Evolutionary conservation across 2,797 vertebrate genomes (phyloP).

Genomic region (Danio albolineatus): DNA sequence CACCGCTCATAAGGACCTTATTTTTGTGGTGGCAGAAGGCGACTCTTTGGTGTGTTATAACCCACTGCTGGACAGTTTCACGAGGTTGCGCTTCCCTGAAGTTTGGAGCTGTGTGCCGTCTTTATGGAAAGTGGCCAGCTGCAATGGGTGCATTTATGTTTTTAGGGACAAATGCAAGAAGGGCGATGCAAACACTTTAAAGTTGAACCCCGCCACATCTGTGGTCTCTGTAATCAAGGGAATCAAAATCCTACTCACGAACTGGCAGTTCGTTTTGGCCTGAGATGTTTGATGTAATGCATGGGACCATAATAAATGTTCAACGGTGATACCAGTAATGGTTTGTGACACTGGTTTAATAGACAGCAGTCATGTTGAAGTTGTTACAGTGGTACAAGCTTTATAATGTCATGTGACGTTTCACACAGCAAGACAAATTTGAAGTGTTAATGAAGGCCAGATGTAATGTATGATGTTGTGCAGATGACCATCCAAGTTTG

Average conservation of each 20-base stretch:
- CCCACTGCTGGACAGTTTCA: conserved; percentile 96
- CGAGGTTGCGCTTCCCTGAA: conserved; percentile 93
- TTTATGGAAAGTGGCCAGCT: conserved; percentile 98
- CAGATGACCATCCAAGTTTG: background rate
- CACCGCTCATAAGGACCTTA: conserved; percentile 95
- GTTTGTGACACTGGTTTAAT: conserved; percentile 22
- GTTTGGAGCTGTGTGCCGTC: conserved; percentile 96
- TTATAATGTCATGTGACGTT: conserved; percentile 33
- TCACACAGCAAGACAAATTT: background rate
- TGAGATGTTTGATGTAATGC: conserved; percentile 67
- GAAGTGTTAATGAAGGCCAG: conserved; percentile 33
- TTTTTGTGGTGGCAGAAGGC: conserved; percentile 95
- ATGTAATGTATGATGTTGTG: conserved; percentile 6
- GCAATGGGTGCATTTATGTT: conserved; percentile 96
- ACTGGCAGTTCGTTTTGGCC: conserved; percentile 97
- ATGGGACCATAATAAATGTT: conserved; percentile 15
- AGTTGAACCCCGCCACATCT: conserved; percentile 96
- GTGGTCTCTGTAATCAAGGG: conserved; percentile 93
- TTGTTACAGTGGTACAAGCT: conserved; percentile 39
- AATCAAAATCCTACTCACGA: conserved; percentile 95
- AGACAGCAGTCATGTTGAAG: conserved; percentile 15
- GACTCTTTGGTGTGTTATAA: conserved; percentile 97
- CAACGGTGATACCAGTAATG: conserved; percentile 23
- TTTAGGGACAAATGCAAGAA: conserved; percentile 98
- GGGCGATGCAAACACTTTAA: conserved; percentile 94